Conservation (phyloP, 2,797 vertebrate species). For the Ambastaia sidthimunki region DNA sequence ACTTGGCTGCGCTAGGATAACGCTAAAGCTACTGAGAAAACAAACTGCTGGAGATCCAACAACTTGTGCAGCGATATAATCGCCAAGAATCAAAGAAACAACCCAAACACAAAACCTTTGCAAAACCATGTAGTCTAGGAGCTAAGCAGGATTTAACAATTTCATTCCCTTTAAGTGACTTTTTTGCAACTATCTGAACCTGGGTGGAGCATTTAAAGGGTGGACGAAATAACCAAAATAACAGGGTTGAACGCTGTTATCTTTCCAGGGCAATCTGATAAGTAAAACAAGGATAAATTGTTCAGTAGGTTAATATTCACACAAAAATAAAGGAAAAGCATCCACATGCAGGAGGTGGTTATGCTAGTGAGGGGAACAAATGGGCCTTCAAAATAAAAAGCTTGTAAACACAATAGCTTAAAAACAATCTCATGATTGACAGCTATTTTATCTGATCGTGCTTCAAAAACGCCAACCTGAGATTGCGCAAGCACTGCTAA, state of each 20-base stretch:
- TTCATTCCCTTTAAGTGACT: neutral
- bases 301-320: neutral
- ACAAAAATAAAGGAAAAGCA: neutral
- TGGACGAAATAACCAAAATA: neutral
- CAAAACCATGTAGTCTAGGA: neutral
- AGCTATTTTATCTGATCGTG: constrained; percentile 19
- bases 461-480: constrained; percentile 16
- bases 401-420: constrained; percentile 11
- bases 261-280: neutral
- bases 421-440: constrained; percentile 41
- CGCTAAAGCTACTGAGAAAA: constrained; percentile 2
- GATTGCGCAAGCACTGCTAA: constrained; percentile 4
- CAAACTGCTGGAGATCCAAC: neutral
- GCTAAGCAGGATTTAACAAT: neutral
- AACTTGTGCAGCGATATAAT: constrained; percentile 2
- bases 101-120: neutral
- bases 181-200: neutral
- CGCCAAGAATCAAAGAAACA: neutral
- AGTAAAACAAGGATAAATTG: constrained; percentile 1
- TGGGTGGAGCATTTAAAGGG: neutral
- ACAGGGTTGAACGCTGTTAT: neutral
- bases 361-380: constrained; percentile 8
- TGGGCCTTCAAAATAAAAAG: neutral
- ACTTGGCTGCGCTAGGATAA: neutral
- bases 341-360: constrained; percentile 18